Percentiles rank a stretch among this genome's conserved stretches.
phyloP scores from a whole-genome alignment of 2,888 invertebrate genomes.

The Calliopum simillimum region DNA sequence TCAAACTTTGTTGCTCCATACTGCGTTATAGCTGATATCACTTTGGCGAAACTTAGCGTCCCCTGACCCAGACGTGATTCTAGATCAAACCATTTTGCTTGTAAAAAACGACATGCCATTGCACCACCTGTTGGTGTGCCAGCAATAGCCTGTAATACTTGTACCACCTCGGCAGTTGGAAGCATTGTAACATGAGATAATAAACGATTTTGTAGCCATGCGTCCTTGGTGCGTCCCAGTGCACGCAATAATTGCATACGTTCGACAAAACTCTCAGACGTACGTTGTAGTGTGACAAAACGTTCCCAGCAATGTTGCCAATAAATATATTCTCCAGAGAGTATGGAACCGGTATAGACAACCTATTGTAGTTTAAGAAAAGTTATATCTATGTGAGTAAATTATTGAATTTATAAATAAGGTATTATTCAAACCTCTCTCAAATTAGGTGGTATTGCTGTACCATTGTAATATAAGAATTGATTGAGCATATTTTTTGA shows the following conservation, averaged over 20 bases:
- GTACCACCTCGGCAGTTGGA: constrained; percentile 66
- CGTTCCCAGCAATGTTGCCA: constrained; percentile 68
- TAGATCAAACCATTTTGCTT: constrained; percentile 67
- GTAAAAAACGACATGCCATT: constrained; percentile 67
- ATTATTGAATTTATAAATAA: neutral
- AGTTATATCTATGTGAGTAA: too few relatives aligned
- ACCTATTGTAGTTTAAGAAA: constrained; percentile 53
- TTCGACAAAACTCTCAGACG: constrained; percentile 65
- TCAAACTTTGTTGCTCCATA: constrained; percentile 68
- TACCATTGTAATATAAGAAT: constrained; percentile 62
- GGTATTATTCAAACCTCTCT: constrained; percentile 59
- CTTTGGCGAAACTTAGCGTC: constrained; percentile 66
- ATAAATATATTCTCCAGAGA: constrained; percentile 66
- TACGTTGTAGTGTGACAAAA: constrained; percentile 62
- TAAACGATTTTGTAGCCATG: constrained; percentile 68
- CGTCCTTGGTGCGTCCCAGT: constrained; percentile 67
- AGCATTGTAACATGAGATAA: constrained; percentile 67
- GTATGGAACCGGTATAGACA: constrained; percentile 67
- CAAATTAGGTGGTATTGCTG: constrained; percentile 63
- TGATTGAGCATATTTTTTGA: constrained; percentile 65
- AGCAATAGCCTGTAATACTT: constrained; percentile 67
- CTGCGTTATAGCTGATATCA: constrained; percentile 68
- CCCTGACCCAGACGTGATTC: constrained; percentile 65
- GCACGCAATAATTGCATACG: constrained; percentile 66
- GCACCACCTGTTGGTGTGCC: constrained; percentile 68